phyloP scores from a whole-genome alignment of 2,113 vertebrate genomes.

The Tonatia bakeri region DNA sequence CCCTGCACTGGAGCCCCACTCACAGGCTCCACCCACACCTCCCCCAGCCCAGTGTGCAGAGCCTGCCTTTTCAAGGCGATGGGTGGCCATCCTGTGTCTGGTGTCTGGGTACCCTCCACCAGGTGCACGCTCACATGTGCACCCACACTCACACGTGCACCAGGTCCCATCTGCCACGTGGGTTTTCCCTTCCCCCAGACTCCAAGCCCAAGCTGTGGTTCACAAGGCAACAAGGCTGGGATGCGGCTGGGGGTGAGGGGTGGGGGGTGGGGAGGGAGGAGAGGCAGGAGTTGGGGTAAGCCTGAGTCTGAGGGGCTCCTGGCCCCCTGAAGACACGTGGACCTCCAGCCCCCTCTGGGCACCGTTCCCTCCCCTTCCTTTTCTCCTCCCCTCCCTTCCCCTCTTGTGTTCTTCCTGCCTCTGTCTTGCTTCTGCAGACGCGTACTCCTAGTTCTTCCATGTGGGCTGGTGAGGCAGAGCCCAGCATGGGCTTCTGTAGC shows the following conservation, averaged over 20 bases:
- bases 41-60: too few species aligned
- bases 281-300: neutral
- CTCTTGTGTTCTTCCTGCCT: neutral
- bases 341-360: neutral
- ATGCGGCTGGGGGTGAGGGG: too few species aligned
- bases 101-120: neutral
- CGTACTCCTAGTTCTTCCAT: neutral
- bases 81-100: neutral
- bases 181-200: conserved; percentile 4
- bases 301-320: neutral
- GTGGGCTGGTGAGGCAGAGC: neutral
- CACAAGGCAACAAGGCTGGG: neutral
- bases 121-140: neutral
- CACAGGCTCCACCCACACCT: neutral
- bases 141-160: neutral
- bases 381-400: too few species aligned
- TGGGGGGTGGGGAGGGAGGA: neutral
- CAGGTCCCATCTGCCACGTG: neutral
- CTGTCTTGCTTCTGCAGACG: neutral
- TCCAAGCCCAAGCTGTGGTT: neutral
- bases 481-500: neutral
- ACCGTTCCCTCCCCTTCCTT: too few species aligned
- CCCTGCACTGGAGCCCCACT: neutral
- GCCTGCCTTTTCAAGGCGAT: neutral
- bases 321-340: neutral